Base-by-base conservation (phyloP, 2,797 vertebrate genomes). In the Microcaecilia unicolor region DNA sequence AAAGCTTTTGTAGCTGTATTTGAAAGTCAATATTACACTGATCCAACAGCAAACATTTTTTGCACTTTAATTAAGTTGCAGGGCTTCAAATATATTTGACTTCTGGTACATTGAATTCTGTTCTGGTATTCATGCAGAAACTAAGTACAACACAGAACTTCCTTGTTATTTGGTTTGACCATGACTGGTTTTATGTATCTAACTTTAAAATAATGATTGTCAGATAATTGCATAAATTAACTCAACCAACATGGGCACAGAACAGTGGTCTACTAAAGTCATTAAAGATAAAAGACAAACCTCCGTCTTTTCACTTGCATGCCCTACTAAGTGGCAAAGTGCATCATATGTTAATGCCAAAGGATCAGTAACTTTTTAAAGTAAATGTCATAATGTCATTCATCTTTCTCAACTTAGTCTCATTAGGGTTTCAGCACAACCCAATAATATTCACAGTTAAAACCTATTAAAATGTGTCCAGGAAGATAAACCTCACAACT, bases 221-320 rank as follows among this genome's bases (percentile, higher is more conserved):
- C 65, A 25, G 21, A 67, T n/a, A n/a, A n/a, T n/a, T 55, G 31
- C 45, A 28, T 67, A 67, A 69, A 67, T 70, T 62, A 70, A 64
- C 66, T 57, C 57, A 55, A 49, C 49, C 41, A 40, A 42, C 49
- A 39, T 42, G 49, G 41, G 42, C 24, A 29, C 30, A 48, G 54
- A 46, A 49, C 58, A 67, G 58, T 53, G 48, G 55, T 43, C 32
- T 63, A 47, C 53, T 62, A 61, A 66, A 48, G 56, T 48, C 36
- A 44, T 60, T 60, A 67, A 12, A 19, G 48, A 41, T 22, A 48
- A n/a, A n/a, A n/a, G n/a, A n/a, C n/a, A n/a, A 23, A 29, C 50
- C 48, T 63, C 59, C 58, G 43, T 69, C 65, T 67, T 61, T 56
- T 59, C 53, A 42, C 47, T 38, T 57, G 43, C 47, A 56, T 49